Evolutionary conservation across 2,888 invertebrate genomes (phyloP).

Genomic region (Mythimna albipuncta): DNA sequence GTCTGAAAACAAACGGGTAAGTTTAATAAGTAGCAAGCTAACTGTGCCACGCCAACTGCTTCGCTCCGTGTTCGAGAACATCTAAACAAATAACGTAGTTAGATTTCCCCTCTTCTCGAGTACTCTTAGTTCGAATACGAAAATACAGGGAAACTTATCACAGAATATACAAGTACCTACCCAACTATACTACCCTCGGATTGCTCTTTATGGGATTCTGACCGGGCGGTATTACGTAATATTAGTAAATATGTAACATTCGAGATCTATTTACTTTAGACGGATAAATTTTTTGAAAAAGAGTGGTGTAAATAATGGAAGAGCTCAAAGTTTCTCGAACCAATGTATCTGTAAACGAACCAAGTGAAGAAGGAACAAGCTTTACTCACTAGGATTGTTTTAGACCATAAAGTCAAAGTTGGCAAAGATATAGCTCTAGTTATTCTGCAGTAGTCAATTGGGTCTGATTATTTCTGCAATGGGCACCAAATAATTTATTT

Average conservation of each 20-base stretch:
- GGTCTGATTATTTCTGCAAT: not conserved
- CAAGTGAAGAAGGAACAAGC: not conserved
- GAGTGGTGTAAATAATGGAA: slow-evolving; percentile 19
- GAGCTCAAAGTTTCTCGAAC: slow-evolving; percentile 2
- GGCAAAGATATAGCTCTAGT: not conserved
- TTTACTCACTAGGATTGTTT: not conserved
- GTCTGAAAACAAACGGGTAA: slow-evolving; percentile 67
- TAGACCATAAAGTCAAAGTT: not conserved
- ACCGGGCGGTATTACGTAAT: slow-evolving; percentile 11
- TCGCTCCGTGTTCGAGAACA: slow-evolving; percentile 68
- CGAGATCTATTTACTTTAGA: slow-evolving; percentile 31
- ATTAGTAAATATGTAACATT: slow-evolving; percentile 23
- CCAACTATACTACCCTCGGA: slow-evolving; percentile 27
- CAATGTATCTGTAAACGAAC: slow-evolving; percentile 6
- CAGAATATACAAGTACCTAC: slow-evolving; percentile 44
- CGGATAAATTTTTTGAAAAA: slow-evolving; percentile 20
- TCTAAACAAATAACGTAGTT: slow-evolving; percentile 73
- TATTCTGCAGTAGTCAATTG: not conserved
- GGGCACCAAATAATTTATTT: not conserved
- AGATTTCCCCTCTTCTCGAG: slow-evolving; percentile 69
- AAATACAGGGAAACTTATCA: slow-evolving; percentile 58
- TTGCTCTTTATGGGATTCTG: slow-evolving; percentile 20
- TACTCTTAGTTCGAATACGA: slow-evolving; percentile 66
- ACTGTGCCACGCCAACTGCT: slow-evolving; percentile 66
- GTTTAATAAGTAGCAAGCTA: slow-evolving; percentile 71